phyloP scores from a whole-genome alignment of 53 echinoderm and acorn worm genomes.

The Zoroaster sp. region DNA sequence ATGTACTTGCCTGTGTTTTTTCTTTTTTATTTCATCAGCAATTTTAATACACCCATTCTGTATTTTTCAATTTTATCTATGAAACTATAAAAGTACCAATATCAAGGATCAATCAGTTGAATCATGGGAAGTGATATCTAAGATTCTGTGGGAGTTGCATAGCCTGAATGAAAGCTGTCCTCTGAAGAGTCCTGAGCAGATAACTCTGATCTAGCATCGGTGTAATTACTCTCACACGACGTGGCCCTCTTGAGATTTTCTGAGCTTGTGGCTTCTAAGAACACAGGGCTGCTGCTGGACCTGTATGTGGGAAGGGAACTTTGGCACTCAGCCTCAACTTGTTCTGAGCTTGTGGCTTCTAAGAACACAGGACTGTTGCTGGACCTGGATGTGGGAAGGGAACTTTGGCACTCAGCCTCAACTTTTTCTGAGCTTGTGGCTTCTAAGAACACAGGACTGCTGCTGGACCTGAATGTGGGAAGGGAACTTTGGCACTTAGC shows the following conservation, averaged over 20 bases:
- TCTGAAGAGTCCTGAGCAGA: conserved; percentile 33
- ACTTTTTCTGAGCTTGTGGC: too few relatives aligned
- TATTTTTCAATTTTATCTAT: too few relatives aligned
- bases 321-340: not conserved
- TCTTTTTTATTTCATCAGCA: too few relatives aligned
- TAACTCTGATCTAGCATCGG: conserved; percentile 59
- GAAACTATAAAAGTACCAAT: not conserved
- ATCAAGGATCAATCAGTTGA: not conserved
- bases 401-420: not conserved
- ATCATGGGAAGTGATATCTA: not conserved
- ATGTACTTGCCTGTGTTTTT: too few relatives aligned
- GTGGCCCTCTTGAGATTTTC: conserved; percentile 39
- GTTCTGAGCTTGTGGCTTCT: too few relatives aligned
- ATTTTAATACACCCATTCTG: too few relatives aligned
- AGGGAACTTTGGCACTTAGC: not conserved
- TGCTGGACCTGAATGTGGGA: too few relatives aligned
- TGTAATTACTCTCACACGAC: conserved; percentile 68
- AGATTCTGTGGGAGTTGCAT: conserved; percentile 40
- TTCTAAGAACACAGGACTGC: too few relatives aligned
- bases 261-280: not conserved
- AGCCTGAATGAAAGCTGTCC: conserved; percentile 43
- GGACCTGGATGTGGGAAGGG: not conserved
- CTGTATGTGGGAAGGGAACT: not conserved
- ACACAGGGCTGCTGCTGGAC: conserved; percentile 28
- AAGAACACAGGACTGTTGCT: too few relatives aligned